Base-by-base conservation (phyloP, 2,797 vertebrate species). In the Anguilla marmorata region DNA sequence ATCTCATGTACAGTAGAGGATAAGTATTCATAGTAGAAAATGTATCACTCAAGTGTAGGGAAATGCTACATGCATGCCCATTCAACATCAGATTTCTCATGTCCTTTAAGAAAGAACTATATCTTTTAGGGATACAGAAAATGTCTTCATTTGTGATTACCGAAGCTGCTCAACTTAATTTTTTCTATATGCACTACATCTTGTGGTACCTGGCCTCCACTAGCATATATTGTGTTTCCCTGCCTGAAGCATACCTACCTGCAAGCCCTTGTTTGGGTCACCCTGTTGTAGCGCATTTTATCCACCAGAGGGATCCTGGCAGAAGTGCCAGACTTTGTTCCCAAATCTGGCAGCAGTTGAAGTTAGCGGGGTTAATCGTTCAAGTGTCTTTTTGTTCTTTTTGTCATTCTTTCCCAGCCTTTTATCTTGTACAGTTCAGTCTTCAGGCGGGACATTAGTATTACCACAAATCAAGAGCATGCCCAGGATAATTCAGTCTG, bases 371-470 rank as follows among this genome's bases (percentile, higher is more conserved):
- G 16, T 48, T 45, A 80, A 50, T 80, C 76, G 30, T 48, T 80
- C 19, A 24, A 8, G 7, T 48, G 41, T 80, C 41, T 76, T 76
- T 72, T 89, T 82, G 84, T 74, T 90, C 85, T 37, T 79, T 90
- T 21, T 24, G 87, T 89, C 41, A 60, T 74, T 87, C 87, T 82
- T 92, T 91, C 93, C 91, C 88, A 87, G 85, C 90, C 14, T 50
- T 76, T 72, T 74, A 37, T 27, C 63, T 48, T 52, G 41, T 86
- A 12, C 63, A 41, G 74, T 41, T 56, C 74, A 58, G 74, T 41
- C 66, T 74, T 16, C 45, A 50, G 63, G 48, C 41, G 41, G 69
- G 50, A 21, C 58, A 3, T 37, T 11, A 5, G 21, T 27, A 30
- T 27, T 69, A 74, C 60, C 12, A 74, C 45, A 52, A 66, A 86